Conservation (phyloP, 1,140 invertebrate genomes). For the Drosophila setifemur region DNA sequence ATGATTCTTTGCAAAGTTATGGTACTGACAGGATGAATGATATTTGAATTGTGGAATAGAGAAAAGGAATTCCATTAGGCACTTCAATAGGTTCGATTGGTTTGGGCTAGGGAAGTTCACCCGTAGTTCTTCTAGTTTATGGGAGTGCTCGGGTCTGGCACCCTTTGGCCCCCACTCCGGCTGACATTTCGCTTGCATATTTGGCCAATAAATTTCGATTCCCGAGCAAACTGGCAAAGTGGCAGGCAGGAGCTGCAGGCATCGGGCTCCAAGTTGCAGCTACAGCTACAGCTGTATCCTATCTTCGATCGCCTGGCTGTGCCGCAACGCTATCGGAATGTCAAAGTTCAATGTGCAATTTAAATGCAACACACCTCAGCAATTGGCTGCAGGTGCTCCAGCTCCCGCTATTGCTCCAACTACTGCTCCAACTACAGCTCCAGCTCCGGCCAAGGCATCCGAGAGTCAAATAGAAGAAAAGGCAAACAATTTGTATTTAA, state of each 20-base stretch:
- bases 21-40: too few species aligned
- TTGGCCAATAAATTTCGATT: conserved; percentile 68
- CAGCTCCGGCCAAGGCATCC: conserved; percentile 1
- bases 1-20: too few species aligned
- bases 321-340: conserved; percentile 54
- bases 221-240: conserved; percentile 5
- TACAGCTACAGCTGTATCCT: conserved; percentile 51
- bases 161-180: conserved; percentile 14
- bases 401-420: too few species aligned
- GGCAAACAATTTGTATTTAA: conserved; percentile 79
- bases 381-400: conserved; percentile 54
- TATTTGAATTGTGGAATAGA: too few species aligned
- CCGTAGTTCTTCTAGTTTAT: not conserved
- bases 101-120: not conserved
- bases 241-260: conserved; percentile 6
- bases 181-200: conserved; percentile 65
- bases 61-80: too few species aligned
- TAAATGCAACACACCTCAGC: conserved; percentile 72
- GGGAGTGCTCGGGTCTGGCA: not conserved
- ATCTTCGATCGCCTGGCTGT: conserved; percentile 41
- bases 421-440: too few species aligned
- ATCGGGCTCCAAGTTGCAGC: conserved; percentile 1
- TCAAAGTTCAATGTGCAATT: conserved; percentile 80
- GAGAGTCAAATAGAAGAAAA: conserved; percentile 26
- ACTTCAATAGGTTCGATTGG: too few species aligned